A percentile compares a stretch with the other conserved stretches of the same genome.
Conservation (phyloP, 2,113 vertebrate genomes). For the Scophthalmus maximus region DNA sequence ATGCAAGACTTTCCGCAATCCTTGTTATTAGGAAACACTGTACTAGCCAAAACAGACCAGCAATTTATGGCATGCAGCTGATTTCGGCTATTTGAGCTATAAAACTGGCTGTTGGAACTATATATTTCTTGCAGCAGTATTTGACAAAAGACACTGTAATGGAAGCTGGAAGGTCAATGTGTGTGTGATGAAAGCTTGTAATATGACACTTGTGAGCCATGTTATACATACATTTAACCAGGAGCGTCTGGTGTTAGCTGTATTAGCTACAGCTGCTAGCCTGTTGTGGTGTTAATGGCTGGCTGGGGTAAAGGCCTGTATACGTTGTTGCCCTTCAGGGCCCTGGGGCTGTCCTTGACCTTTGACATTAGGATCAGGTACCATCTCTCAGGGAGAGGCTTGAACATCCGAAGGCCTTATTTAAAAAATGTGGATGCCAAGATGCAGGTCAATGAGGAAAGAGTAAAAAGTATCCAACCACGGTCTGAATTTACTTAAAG, state of each 20-base stretch:
- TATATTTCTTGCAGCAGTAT: conserved; percentile 70
- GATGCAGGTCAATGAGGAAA: conserved; percentile 72
- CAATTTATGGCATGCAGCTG: conserved; percentile 77
- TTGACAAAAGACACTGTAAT: conserved; percentile 69
- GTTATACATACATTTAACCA: conserved; percentile 63
- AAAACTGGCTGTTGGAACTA: conserved; percentile 70
- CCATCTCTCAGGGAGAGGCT: conserved; percentile 59
- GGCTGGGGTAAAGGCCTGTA: conserved; percentile 77
- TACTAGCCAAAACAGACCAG: conserved; percentile 66
- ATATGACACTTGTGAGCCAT: conserved; percentile 66
- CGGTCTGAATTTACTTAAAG: conserved; percentile 66
- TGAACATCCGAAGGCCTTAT: conserved; percentile 70
- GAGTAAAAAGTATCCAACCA: conserved; percentile 78
- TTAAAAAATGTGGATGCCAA: conserved; percentile 57
- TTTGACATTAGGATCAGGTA: conserved; percentile 63
- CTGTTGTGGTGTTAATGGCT: conserved; percentile 64
- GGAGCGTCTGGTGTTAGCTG: conserved; percentile 72
- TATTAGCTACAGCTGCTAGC: conserved; percentile 69
- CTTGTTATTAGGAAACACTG: conserved; percentile 72
- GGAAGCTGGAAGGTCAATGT: conserved; percentile 67
- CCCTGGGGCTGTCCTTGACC: conserved; percentile 61
- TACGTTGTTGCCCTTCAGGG: conserved; percentile 72
- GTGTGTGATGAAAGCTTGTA: conserved; percentile 64
- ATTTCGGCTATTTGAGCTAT: conserved; percentile 72
- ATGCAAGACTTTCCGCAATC: conserved; percentile 64